These are phyloP conservation scores for Oreocharis arfaki DNA, from an alignment of 2,113 vertebrate genomes.

Conservation along the genomic window DNA sequence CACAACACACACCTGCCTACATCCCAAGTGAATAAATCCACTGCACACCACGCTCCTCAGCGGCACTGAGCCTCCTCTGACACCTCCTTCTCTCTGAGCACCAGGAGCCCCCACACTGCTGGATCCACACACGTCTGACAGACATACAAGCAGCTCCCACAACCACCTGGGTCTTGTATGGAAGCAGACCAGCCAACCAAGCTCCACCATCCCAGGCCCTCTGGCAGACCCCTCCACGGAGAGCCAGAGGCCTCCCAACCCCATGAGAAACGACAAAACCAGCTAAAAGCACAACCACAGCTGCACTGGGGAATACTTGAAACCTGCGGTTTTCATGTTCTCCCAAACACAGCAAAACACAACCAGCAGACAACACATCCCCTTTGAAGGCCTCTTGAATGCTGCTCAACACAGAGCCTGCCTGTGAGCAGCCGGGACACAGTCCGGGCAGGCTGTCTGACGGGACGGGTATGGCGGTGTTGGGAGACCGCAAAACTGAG, in stretches of 20 bases:
- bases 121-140: neutral
- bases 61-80: fast-evolving
- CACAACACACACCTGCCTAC: fast-evolving
- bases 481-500: neutral
- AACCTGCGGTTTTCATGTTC: neutral
- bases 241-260: neutral
- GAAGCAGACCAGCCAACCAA: neutral
- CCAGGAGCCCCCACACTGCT: neutral
- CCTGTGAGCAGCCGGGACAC: neutral
- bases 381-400: neutral
- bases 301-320: neutral
- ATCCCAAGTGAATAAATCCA: neutral
- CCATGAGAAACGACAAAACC: neutral
- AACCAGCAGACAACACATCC: neutral
- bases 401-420: neutral
- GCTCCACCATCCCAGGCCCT: neutral
- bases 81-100: neutral
- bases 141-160: neutral
- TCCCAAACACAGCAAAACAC: neutral
- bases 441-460: fast-evolving
- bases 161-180: neutral
- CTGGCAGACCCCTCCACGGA: neutral
- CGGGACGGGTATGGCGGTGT: fast-evolving
- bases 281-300: neutral
- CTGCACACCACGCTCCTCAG: neutral